A percentile compares a stretch with the other conserved stretches of the same genome.
These are phyloP conservation scores for Epistrophe grossulariae DNA, from an alignment of 2,888 invertebrate species.

Conservation along the genomic window DNA sequence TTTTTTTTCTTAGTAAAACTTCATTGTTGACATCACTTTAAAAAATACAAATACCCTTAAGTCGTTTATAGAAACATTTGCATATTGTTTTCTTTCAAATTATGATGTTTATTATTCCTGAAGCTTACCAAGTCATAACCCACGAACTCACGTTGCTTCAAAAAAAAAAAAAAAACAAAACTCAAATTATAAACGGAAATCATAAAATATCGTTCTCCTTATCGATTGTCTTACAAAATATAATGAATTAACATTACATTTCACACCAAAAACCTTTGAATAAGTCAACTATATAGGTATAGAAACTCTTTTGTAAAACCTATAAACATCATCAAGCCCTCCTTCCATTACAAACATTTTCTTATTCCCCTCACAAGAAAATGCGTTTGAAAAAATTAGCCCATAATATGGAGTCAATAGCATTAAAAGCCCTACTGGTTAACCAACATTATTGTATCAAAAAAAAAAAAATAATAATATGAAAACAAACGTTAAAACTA, in stretches of 20 bases:
- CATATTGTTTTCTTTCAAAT: background rate
- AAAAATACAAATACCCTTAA: background rate
- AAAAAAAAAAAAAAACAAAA: constrained; percentile 13
- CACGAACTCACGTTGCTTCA: constrained; percentile 62
- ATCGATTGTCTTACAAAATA: constrained; percentile 57
- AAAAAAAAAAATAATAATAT: background rate
- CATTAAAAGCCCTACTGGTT: constrained; percentile 41
- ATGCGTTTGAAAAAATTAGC: constrained; percentile 42
- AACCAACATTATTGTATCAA: background rate
- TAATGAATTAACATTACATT: constrained; percentile 69
- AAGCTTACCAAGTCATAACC: constrained; percentile 3
- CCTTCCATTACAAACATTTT: background rate
- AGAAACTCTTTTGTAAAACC: background rate
- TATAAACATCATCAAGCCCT: background rate
- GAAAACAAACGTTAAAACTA: constrained; percentile 20
- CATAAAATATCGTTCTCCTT: constrained; percentile 67
- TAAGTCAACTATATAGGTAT: background rate
- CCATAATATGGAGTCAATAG: constrained; percentile 59
- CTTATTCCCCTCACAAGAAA: constrained; percentile 16
- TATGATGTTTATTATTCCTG: constrained; percentile 6
- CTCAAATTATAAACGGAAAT: constrained; percentile 70
- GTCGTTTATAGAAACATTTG: background rate
- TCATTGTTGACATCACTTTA: background rate
- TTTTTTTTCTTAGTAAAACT: background rate
- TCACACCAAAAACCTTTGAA: constrained; percentile 62